Evolutionary conservation across 1,140 invertebrate genomes (phyloP).

Genomic region (Oncopodura yosiiana): DNA sequence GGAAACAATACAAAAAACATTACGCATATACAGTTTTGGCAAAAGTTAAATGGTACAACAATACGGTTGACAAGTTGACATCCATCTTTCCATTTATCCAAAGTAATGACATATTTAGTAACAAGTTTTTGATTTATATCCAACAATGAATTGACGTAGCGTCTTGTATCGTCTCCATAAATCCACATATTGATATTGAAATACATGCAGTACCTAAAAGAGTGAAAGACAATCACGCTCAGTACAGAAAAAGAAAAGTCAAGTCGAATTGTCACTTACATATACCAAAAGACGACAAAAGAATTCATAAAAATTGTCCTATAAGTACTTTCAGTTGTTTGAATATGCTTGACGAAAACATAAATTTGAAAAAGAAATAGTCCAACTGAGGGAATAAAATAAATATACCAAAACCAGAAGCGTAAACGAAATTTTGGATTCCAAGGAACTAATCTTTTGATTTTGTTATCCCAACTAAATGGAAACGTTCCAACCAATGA

Average conservation of each 20-base stretch:
- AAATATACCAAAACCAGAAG: not conserved
- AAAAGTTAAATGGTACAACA: not conserved
- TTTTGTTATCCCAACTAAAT: conserved; percentile 4
- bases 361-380: conserved; percentile 9
- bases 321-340: not conserved
- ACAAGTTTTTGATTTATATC: conserved; percentile 3
- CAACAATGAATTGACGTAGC: conserved; percentile 13
- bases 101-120: conserved; percentile 1
- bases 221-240: too few species aligned
- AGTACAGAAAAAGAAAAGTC: too few species aligned
- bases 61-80: conserved; percentile 1
- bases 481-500: conserved; percentile 1
- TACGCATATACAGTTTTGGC: not conserved
- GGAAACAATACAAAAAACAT: conserved; percentile 4
- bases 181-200: conserved; percentile 10
- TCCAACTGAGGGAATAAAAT: not conserved
- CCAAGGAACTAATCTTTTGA: not conserved
- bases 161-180: conserved; percentile 4
- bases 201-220: too few species aligned
- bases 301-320: conserved; percentile 7
- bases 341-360: not conserved
- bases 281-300: conserved; percentile 13
- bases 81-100: conserved; percentile 1
- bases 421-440: not conserved
- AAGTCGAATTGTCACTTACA: too few species aligned